phyloP scores from a whole-genome alignment of 2,797 vertebrate species.

The Lates japonicus region DNA sequence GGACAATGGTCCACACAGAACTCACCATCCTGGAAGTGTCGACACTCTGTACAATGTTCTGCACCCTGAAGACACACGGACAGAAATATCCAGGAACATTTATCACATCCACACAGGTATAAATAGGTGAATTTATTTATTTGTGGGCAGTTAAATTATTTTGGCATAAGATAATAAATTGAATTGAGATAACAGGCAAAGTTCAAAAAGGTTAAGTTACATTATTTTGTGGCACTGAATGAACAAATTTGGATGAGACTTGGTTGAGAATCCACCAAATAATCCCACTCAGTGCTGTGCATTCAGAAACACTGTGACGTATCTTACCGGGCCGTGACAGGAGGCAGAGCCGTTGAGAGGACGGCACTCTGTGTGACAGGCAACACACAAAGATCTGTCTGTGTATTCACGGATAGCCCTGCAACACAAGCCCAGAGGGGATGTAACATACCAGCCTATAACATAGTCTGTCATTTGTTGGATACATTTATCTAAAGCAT shows the following conservation, averaged over 20 bases:
- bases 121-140: not conserved
- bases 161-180: not conserved
- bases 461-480: conserved; percentile 33
- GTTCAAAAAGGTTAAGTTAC: not conserved
- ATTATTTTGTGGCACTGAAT: not conserved
- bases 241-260: not conserved
- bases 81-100: not conserved
- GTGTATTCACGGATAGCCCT: conserved; percentile 90
- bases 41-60: conserved; percentile 90
- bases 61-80: conserved; percentile 84
- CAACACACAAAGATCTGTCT: conserved; percentile 86
- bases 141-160: too few species aligned
- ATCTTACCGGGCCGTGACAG: conserved; percentile 91
- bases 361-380: conserved; percentile 93
- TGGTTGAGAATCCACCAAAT: not conserved
- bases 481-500: conserved; percentile 42
- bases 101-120: not conserved
- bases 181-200: not conserved
- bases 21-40: conserved; percentile 88
- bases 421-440: conserved; percentile 54
- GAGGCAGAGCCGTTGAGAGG: conserved; percentile 91
- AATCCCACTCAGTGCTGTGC: not conserved
- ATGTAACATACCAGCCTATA: conserved; percentile 1
- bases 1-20: conserved; percentile 93
- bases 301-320: not conserved